These are phyloP conservation scores for Mylabris phalerata DNA, from an alignment of 1,140 invertebrate species.

Conservation along the genomic window DNA sequence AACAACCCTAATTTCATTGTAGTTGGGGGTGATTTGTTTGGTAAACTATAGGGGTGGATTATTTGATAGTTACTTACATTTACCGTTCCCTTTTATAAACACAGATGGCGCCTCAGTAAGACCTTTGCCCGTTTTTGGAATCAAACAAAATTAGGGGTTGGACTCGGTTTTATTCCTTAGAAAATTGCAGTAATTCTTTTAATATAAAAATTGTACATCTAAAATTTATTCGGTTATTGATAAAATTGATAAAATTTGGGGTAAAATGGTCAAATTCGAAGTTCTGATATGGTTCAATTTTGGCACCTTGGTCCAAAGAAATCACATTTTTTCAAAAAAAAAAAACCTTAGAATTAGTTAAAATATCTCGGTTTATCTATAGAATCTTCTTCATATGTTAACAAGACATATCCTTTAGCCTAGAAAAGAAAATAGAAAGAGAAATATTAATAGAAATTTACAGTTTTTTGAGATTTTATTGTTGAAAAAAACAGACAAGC, in stretches of 20 bases:
- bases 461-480: too few species aligned
- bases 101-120: conserved; percentile 7
- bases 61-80: neutral
- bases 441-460: neutral
- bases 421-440: conserved; percentile 28
- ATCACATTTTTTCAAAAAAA: conserved; percentile 4
- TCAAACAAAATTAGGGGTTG: conserved; percentile 1
- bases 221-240: neutral
- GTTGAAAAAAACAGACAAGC: neutral
- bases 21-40: too few species aligned
- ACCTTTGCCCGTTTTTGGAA: neutral
- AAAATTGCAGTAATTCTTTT: too few species aligned
- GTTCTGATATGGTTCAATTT: neutral
- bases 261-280: too few species aligned
- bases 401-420: conserved; percentile 34
- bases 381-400: conserved; percentile 33
- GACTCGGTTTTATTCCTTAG: conserved; percentile 6
- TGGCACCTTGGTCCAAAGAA: conserved; percentile 11
- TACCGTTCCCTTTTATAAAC: neutral
- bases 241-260: neutral
- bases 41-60: too few species aligned
- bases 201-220: too few species aligned
- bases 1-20: too few species aligned
- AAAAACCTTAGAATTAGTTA: conserved; percentile 18
- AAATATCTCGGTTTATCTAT: conserved; percentile 36